Evolutionary conservation across 2,797 vertebrate genomes (phyloP), one percentile per base, ranked within the genome.

Genomic region (Pangasius krempfi): DNA sequence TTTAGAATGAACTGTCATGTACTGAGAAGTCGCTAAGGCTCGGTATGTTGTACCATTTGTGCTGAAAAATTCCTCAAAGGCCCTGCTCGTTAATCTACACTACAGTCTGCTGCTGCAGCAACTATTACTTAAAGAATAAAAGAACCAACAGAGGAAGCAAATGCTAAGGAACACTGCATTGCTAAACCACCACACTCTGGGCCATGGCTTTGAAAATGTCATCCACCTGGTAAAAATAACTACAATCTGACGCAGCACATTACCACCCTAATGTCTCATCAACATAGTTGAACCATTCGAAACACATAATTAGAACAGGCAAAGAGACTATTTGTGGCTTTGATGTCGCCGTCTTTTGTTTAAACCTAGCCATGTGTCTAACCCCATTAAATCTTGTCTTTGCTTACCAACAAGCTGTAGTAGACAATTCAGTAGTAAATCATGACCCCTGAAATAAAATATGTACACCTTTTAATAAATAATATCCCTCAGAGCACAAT

Each of bases 41-140:
- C 73, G 40, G 72, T 83, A 86, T 86, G 68, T 76, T 89, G 87
- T 85, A 68, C 87, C 87, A 27, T 91, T 93, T 92, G 91, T 93
- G 92, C 90, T 93, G 91, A 89, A 92, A 92, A 92, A 94, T 93
- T 89, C 93, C 93, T 93, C 91, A 84, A 90, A 88, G 92, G 91
- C 93, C 91, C 91, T 90, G 91, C 94, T 95, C 93, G 92, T 96
- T 96, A 95, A 95, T 96, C 95, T 96, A 93, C 92, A 93, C 92
- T 94, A 95, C 92, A 93, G 92, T 92, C 92, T 94, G 94, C 95
- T 92, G 93, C 88, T 86, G 93, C 93, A 95, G 94, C 94, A 95
- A 93, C 89, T 90, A 92, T 90, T 91, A 87, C 91, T 90, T 89
- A 89, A 90, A 92, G 88, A 90, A 91, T 79, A 90, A 90, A 87